phyloP scores from a whole-genome alignment of 2,888 invertebrate genomes.

The Lathronympha strigana region DNA sequence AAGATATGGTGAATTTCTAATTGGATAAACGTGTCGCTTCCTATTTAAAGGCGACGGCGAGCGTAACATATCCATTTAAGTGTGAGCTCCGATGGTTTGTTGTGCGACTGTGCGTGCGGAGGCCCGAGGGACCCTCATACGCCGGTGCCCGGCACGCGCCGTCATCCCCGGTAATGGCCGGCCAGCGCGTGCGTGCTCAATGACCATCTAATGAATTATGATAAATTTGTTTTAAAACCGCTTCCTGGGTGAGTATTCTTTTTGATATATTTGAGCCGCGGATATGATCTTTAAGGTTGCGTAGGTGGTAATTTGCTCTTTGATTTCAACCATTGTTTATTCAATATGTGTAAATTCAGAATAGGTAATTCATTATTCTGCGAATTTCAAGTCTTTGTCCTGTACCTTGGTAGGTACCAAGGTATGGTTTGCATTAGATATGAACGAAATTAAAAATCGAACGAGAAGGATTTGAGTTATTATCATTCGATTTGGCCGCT shows the following conservation, averaged over 20 bases:
- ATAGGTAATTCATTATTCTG: background rate
- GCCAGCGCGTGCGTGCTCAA: slow-evolving; percentile 66
- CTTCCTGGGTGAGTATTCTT: slow-evolving; percentile 70
- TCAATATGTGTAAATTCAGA: background rate
- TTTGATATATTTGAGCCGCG: slow-evolving; percentile 50
- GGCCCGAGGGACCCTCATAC: slow-evolving; percentile 48
- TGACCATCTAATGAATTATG: slow-evolving; percentile 78
- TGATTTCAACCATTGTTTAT: slow-evolving; percentile 15
- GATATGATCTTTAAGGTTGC: slow-evolving; percentile 28
- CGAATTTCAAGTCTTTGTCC: background rate
- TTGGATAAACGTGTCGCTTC: slow-evolving; percentile 85
- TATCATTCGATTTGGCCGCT: too few species aligned
- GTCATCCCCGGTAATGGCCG: slow-evolving; percentile 81
- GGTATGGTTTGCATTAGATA: too few species aligned
- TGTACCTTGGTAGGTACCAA: too few species aligned
- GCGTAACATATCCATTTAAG: slow-evolving; percentile 70
- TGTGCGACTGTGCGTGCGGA: slow-evolving; percentile 51
- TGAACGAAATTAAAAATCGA: too few species aligned
- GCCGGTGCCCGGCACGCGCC: slow-evolving; percentile 59
- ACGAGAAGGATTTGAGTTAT: too few species aligned
- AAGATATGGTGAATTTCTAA: slow-evolving; percentile 85
- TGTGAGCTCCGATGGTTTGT: slow-evolving; percentile 62
- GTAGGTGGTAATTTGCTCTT: slow-evolving; percentile 23
- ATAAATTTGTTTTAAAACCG: slow-evolving; percentile 64
- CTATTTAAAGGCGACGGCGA: slow-evolving; percentile 83